Base-by-base conservation (phyloP, 2,888 invertebrate species). In the Adelphocoris suturalis region DNA sequence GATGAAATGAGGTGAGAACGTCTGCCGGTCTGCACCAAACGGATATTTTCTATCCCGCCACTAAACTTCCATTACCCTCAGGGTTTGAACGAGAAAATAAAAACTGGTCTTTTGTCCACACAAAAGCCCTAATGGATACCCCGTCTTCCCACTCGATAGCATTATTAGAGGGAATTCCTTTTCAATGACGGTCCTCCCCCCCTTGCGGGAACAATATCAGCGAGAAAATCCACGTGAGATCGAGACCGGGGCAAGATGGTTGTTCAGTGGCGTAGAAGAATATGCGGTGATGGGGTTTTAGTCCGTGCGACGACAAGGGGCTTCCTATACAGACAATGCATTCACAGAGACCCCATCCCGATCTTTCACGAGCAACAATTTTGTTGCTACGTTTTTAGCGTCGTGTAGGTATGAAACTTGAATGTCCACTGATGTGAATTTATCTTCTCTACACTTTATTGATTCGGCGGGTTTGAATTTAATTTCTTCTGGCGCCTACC, bases 51-150 rank as follows among this genome's bases (percentile, higher is more conserved):
- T 14, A n/a, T 57, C 57, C 57, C 7, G 14, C 57, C 57, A 57
- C 57, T 16, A 57, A 57, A 14, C n/a, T 57, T 57, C 57, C 57
- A 57, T 57, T 57, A 57, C n/a, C 57, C 57, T 16, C 7, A n/a
- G 57, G 19, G 57, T 57, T 57, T 57, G 57, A n/a, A 57, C n/a
- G 57, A 7, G 14, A 57, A 57, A 57, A n/a, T n/a, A 57, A 68
- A 68, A 68, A 23, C 68, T 19, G 27, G 68, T 68, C 68, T 68
- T 68, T 68, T 68, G 68, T 23, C 68, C 68, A 68, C 68, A 68
- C 68, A 68, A 68, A 68, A 68, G 68, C 68, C 68, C 23, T 68
- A 27, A 68, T 68, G 68, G 68, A 68, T 57, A 57, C 23, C 68
- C 13, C n/a, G 1, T 16, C 52, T 52, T 52, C 52, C 23, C 23